Base-by-base conservation (phyloP, 1,140 invertebrate genomes). In the Onthophagus taurus region DNA sequence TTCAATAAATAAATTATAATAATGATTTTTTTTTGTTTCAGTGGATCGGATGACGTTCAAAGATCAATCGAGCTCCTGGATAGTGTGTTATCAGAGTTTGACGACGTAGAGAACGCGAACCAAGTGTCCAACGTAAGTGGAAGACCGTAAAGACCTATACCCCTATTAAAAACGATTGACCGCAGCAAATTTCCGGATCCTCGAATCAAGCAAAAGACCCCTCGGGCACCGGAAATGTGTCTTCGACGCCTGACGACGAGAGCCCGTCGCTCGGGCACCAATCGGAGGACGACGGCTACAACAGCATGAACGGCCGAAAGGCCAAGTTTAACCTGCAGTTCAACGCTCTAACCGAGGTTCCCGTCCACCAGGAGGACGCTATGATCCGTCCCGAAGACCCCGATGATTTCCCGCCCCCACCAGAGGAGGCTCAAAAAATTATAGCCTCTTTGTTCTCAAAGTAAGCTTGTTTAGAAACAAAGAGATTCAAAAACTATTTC, bases 251-350 rank as follows among this genome's bases (percentile, higher is more conserved):
- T 48, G 74, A 76, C 57, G 78, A 83, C 71, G 80, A 81, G 67
- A 80, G 78, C 59, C 78, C 79, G 58, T 81, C 77, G 54, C 75
- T 78, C 60, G 82, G 78, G 48, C 82, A 85, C 63, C 83, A 85
- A 61, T 86, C 83, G 26, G 84, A 88, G 64, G 84, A 88, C 75
- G 84, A 88, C 76, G 84, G 83, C 63, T 88, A 88, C 66, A 86
- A 87, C 83, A 86, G 83, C 67, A 85, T 87, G 74, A 88, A 86
- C 76, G 83, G 83, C 50, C 77, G 83, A 57, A 75, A 72, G 61
- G 76, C 78, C 45, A 80, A 80, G 60, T 80, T 80, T 69, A 75
- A 75, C 56, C 62, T 80, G 60, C 70, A 74, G 55, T 72, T 81
- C 60, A 76, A 76, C 66, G 77, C 76, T 49, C 72, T 78, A 53